Percentiles rank a stretch among this genome's conserved stretches.
Evolutionary conservation across 2,888 invertebrate species (phyloP).

Genomic region (Portevinia maculata): DNA sequence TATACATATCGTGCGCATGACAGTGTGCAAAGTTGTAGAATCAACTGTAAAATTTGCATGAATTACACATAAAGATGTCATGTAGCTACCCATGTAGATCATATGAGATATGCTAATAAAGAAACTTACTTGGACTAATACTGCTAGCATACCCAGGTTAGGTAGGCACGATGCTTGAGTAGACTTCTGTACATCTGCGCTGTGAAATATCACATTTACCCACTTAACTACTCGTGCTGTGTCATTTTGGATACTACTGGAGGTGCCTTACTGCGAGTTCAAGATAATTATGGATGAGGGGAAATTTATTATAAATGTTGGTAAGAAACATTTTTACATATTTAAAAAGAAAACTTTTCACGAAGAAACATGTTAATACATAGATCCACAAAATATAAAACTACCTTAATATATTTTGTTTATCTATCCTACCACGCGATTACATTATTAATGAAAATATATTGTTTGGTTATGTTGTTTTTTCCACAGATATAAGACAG

Average conservation of each 20-base stretch:
- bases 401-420: too few species aligned
- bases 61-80: constrained; percentile 82
- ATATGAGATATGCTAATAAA: constrained; percentile 75
- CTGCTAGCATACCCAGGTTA: constrained; percentile 2
- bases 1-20: constrained; percentile 49
- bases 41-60: constrained; percentile 79
- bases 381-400: too few species aligned
- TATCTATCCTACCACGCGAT: too few species aligned
- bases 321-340: too few species aligned
- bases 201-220: constrained; percentile 33
- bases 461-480: too few species aligned
- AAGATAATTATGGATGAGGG: neutral
- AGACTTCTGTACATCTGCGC: constrained; percentile 18
- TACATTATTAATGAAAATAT: too few species aligned
- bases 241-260: constrained; percentile 5
- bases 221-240: constrained; percentile 12
- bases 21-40: constrained; percentile 65
- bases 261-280: neutral
- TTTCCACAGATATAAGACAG: too few species aligned
- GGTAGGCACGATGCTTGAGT: constrained; percentile 15
- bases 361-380: too few species aligned
- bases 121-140: constrained; percentile 29
- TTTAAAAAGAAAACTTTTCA: too few species aligned
- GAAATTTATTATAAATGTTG: too few species aligned
- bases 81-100: constrained; percentile 76